A percentile compares a stretch with the other conserved stretches of the same genome.
These are phyloP conservation scores for Schizotus pectinicornis DNA, from an alignment of 2,888 invertebrate species.

Conservation along the genomic window DNA sequence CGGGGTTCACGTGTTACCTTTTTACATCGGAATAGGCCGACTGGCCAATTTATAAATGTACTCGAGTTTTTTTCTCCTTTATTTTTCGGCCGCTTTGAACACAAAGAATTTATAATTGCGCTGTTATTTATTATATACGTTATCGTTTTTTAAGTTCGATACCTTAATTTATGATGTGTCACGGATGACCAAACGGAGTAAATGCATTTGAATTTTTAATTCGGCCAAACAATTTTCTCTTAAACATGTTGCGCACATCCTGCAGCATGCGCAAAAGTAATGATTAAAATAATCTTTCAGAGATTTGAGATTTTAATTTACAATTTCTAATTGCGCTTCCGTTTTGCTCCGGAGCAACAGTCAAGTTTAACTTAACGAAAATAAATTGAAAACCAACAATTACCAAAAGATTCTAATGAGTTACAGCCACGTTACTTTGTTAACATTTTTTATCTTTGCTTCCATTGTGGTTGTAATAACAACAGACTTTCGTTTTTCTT, in stretches of 20 bases:
- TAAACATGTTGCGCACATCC: conserved; percentile 36
- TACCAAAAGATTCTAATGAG: too few relatives aligned
- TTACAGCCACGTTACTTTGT: too few relatives aligned
- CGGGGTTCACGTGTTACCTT: conserved; percentile 40
- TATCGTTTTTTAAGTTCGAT: conserved; percentile 5
- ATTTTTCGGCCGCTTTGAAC: conserved; percentile 11
- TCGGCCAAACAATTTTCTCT: background rate
- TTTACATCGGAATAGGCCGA: conserved; percentile 34
- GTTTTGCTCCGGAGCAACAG: background rate
- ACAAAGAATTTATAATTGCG: conserved; percentile 28
- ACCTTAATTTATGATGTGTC: conserved; percentile 1
- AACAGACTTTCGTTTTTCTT: too few relatives aligned
- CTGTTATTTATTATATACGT: conserved; percentile 18
- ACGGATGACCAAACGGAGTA: background rate
- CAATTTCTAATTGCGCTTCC: conserved; percentile 11
- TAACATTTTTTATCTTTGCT: too few relatives aligned
- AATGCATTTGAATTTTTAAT: background rate
- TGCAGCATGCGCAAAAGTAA: conserved; percentile 53
- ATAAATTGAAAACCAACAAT: too few relatives aligned
- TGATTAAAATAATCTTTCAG: conserved; percentile 44
- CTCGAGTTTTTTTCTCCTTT: conserved; percentile 14
- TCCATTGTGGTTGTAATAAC: too few relatives aligned
- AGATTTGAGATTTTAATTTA: conserved; percentile 19
- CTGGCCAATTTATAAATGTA: conserved; percentile 44
- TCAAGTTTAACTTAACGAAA: too few relatives aligned